Evolutionary conservation across 2,888 invertebrate genomes (phyloP), one percentile per base, ranked within the genome.

Genomic region (Tinea trinotella): DNA sequence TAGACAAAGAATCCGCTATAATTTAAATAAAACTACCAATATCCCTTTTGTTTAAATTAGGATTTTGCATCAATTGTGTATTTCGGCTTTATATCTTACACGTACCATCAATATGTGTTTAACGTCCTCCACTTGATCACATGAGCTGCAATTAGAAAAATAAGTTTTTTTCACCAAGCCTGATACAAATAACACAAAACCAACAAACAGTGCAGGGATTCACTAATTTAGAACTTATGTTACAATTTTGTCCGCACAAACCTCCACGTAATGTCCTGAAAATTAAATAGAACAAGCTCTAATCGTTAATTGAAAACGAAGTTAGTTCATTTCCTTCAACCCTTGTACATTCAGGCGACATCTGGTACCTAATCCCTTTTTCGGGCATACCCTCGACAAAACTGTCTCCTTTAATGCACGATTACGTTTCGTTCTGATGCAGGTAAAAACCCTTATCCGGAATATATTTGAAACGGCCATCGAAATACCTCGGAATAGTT

Each of bases 381-480:
- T 24, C 50, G n/a, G 46, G 58, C 59, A 62, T 59, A 60, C 62
- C 64, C 63, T 34, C 7, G 24, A 50, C 48, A 61, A 68, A 74
- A 66, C 62, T 64, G 62, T 69, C 68, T 71, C 71, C 74, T 72
- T 68, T 79, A 79, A 81, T 80, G 75, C 74, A 70, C 75, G 77
- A 81, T 82, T 79, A 82, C 66, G 60, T 59, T 54, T 52, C 55
- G 22, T 57, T 56, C 66, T 70, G 74, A 78, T 79, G 75, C 79
- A 79, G 80, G 78, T 81, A 68, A 66, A 65, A 70, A 80, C 82
- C 80, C 80, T 75, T 75, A 75, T 80, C 75, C 71, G 67, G n/a
- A 46, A 46, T 46, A 19, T 46, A 46, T 46, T 17, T 17, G 3
- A 40, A 15, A 40, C 17, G 30, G 30, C n/a, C n/a, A 30, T 30